These are phyloP conservation scores for Ormyrus rosae DNA, from an alignment of 2,888 invertebrate genomes.

Conservation along the genomic window DNA sequence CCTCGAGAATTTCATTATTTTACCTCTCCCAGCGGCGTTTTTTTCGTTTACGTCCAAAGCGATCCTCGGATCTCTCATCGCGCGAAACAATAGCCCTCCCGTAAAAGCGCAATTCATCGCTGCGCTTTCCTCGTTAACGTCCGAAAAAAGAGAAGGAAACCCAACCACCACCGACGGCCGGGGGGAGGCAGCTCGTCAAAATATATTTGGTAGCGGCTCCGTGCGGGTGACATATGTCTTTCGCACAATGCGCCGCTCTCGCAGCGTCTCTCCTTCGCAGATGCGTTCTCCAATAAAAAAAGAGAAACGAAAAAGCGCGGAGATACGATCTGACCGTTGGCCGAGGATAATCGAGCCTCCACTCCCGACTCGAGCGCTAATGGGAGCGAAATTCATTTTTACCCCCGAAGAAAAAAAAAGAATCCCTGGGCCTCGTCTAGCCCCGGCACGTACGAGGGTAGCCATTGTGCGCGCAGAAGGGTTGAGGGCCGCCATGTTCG, in stretches of 20 bases:
- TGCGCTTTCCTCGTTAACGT: no score
- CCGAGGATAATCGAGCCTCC: no score
- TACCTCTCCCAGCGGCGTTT: conserved; percentile 20
- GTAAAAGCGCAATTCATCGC: no score
- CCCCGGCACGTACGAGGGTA: conserved; percentile 4
- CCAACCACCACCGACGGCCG: no score
- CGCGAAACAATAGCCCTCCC: no score
- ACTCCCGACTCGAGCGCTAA: no score
- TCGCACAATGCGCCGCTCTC: conserved; percentile 51
- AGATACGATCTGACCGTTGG: conserved; percentile 44
- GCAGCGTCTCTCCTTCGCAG: conserved; percentile 65
- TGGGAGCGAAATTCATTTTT: no score
- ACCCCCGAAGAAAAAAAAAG: no score
- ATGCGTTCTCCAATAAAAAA: conserved; percentile 63
- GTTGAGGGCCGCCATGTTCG: conserved; percentile 74
- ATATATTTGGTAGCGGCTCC: not conserved
- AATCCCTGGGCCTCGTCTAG: not conserved
- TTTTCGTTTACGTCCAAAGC: no score
- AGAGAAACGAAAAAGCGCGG: conserved; percentile 25
- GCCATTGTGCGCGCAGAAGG: conserved; percentile 62
- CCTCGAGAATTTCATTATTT: conserved; percentile 72
- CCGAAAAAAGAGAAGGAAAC: no score
- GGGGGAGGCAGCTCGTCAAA: no score
- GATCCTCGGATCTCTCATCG: no score
- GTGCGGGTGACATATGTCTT: conserved; percentile 57